Evolutionary conservation across 2,888 invertebrate species (phyloP).

Genomic region (Eupithecia subfuscata): DNA sequence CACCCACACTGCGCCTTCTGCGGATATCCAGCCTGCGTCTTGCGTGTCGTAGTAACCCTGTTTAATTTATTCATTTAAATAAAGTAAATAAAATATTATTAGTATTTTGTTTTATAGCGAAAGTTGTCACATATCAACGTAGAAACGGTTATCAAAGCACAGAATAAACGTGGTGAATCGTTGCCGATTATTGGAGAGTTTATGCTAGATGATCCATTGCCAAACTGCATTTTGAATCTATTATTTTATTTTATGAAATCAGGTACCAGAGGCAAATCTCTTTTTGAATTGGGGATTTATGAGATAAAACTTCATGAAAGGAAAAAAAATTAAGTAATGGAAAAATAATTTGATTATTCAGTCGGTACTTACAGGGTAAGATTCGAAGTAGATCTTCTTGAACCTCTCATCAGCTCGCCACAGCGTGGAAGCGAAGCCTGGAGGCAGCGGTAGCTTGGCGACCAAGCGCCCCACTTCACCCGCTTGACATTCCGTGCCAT

Average conservation of each 20-base stretch:
- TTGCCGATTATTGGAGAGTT: too few species aligned
- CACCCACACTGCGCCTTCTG: slow-evolving; percentile 93
- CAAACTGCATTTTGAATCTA: too few species aligned
- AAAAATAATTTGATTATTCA: neutral
- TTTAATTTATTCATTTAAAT: neutral
- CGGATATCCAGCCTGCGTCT: slow-evolving; percentile 95
- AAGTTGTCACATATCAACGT: neutral
- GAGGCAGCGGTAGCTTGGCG: slow-evolving; percentile 93
- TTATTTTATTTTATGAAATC: too few species aligned
- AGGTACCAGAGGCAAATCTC: too few species aligned
- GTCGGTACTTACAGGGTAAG: slow-evolving; percentile 87
- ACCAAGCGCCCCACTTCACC: slow-evolving; percentile 93
- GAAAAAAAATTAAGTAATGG: neutral
- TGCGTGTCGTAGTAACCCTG: slow-evolving; percentile 97
- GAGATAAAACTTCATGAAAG: neutral
- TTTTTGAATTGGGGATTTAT: too few species aligned
- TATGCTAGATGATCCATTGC: too few species aligned
- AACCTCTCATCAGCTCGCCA: slow-evolving; percentile 92
- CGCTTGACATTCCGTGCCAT: slow-evolving; percentile 87
- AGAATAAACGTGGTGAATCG: neutral
- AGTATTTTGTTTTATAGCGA: neutral
- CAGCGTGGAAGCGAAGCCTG: slow-evolving; percentile 93
- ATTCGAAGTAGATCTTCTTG: slow-evolving; percentile 91
- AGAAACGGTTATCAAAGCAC: too few species aligned
- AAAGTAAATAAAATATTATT: neutral